Evolutionary conservation across 1,140 invertebrate genomes (phyloP).

Genomic region (Sitophilus oryzae): DNA sequence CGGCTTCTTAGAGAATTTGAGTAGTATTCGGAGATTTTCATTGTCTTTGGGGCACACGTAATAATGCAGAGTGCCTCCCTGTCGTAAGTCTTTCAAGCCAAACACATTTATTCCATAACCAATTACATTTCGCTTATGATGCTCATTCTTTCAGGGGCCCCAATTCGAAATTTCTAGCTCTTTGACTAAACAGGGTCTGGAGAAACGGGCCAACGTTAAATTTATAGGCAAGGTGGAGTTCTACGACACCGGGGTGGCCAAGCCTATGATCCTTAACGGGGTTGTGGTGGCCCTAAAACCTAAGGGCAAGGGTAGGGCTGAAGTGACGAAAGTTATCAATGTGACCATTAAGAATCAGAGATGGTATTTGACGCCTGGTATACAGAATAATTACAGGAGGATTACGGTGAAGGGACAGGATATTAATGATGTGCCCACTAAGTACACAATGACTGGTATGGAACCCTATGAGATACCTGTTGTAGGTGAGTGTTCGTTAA

Average conservation of each 20-base stretch:
- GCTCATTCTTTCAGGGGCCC: slow-evolving; percentile 46
- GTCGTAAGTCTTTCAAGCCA: slow-evolving; percentile 36
- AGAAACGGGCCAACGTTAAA: slow-evolving; percentile 58
- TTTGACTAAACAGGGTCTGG: slow-evolving; percentile 46
- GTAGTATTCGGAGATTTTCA: too few species aligned
- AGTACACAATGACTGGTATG: slow-evolving; percentile 62
- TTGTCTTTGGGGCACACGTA: too few species aligned
- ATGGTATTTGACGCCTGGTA: slow-evolving; percentile 57
- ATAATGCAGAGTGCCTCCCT: slow-evolving; percentile 22
- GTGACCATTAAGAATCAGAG: slow-evolving; percentile 54
- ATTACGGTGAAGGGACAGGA: slow-evolving; percentile 54
- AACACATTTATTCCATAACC: slow-evolving; percentile 21
- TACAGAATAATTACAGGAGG: slow-evolving; percentile 53
- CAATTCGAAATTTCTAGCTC: slow-evolving; percentile 47
- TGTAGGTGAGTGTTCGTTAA: slow-evolving; percentile 59
- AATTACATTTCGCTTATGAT: slow-evolving; percentile 36
- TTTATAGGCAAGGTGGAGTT: slow-evolving; percentile 61
- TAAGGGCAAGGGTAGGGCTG: slow-evolving; percentile 45
- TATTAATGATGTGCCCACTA: slow-evolving; percentile 60
- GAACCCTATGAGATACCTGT: slow-evolving; percentile 67
- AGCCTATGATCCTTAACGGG: slow-evolving; percentile 54
- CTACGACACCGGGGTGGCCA: slow-evolving; percentile 55
- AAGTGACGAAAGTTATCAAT: slow-evolving; percentile 51
- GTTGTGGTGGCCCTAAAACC: slow-evolving; percentile 51
- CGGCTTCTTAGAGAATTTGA: too few species aligned